Percentiles rank a stretch among this genome's conserved stretches.
phyloP scores from a whole-genome alignment of 2,797 vertebrate genomes.

The Macrochelys suwanniensis region DNA sequence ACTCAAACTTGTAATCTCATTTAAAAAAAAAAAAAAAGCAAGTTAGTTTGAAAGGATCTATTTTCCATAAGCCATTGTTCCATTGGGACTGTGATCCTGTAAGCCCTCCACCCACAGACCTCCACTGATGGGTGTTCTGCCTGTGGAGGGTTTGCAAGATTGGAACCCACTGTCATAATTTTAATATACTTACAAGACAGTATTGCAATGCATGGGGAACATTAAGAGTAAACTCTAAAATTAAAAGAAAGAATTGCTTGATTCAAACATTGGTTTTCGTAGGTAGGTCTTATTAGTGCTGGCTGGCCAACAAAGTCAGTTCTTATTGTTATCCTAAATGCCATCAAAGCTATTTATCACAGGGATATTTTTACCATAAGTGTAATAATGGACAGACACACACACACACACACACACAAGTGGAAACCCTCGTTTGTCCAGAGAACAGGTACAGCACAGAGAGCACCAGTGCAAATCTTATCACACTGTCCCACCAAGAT shows the following conservation, averaged over 20 bases:
- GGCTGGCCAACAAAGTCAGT: not conserved
- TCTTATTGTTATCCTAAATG: not conserved
- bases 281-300: not conserved
- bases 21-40: no score
- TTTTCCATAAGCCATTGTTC: no score
- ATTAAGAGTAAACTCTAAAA: fast-evolving
- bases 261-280: not conserved
- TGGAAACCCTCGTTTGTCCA: not conserved
- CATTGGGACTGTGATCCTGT: not conserved
- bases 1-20: no score
- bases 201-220: not conserved
- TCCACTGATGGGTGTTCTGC: not conserved
- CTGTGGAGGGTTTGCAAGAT: not conserved
- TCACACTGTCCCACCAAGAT: not conserved
- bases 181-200: not conserved
- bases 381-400: not conserved
- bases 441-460: not conserved
- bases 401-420: not conserved
- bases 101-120: not conserved
- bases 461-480: not conserved
- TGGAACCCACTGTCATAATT: not conserved
- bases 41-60: no score
- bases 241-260: not conserved
- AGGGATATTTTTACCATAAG: not conserved
- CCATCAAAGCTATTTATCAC: not conserved